A percentile compares a stretch with the other conserved stretches of the same genome.
These are phyloP conservation scores for Littorina saxatilis DNA, from an alignment of 1,140 invertebrate genomes.

Conservation along the genomic window DNA sequence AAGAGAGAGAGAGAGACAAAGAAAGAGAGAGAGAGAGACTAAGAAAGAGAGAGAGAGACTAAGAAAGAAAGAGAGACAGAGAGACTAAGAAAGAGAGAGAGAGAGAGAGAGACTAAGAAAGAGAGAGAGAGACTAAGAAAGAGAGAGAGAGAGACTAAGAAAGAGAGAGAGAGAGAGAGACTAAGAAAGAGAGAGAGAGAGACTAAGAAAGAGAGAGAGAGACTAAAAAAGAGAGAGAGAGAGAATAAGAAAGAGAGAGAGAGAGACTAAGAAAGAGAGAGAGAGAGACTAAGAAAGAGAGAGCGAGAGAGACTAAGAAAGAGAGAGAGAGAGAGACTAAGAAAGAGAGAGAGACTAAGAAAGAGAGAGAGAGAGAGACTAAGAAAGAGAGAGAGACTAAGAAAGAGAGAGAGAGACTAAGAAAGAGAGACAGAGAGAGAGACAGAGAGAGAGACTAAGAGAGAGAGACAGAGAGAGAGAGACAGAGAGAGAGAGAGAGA, in stretches of 20 bases:
- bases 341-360: background rate
- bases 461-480: slow-evolving; percentile 27
- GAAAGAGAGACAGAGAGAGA: slow-evolving; percentile 22
- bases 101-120: background rate
- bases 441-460: background rate
- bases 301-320: background rate
- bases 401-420: background rate
- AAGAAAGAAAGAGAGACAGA: no score
- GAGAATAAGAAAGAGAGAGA: background rate
- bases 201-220: no score
- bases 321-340: no score
- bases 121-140: background rate
- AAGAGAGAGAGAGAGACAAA: background rate
- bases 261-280: background rate
- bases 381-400: background rate
- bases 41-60: background rate
- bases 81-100: background rate
- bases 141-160: background rate
- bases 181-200: background rate
- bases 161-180: background rate
- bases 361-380: background rate
- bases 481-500: slow-evolving; percentile 27
- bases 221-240: background rate
- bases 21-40: no score
- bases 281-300: background rate